Evolutionary conservation across 2,888 invertebrate genomes (phyloP), one percentile per base, ranked within the genome.

Genomic region (Macrophya alboannulata): DNA sequence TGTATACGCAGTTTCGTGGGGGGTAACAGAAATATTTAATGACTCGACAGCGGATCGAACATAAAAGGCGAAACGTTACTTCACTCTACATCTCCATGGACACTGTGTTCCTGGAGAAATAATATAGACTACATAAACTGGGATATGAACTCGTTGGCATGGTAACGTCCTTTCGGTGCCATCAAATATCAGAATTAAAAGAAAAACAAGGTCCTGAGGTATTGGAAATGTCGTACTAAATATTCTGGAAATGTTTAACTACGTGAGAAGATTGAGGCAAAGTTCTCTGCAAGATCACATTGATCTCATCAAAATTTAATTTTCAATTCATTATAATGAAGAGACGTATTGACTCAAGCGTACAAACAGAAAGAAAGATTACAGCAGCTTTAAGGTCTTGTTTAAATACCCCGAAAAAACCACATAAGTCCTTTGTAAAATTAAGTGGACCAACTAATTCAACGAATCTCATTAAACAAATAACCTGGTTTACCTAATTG

Each of bases 61-160:
- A 65, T 65, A 21, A 65, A 65, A 65, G 8, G 31, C 5, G 37
- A 37, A 68, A 1, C 37, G 37, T 62, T 25, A 25, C 25, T 62
- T 3, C 21, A 68, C 37, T 17, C 68, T 37, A 37, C 37, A 6
- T 25, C 68, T 17, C 37, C 12, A 1, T 0, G 31, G 15, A 68
- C 2, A 68, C 25, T 21, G 4, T 12, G 9, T 74, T 45, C n/a
- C 43, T 4, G n/a, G 8, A 10, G 72, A 43, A 31, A 31, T 31
- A 31, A 74, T 72, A 45, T 74, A 45, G 72, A 74, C 72, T 5
- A n/a, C 45, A 10, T 21, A n/a, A 74, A 74, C 45, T 74, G 45
- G 72, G 45, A 74, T 45, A 43, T 74, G 6, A 68, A 68, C 37
- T 68, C 68, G 68, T 68, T 68, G 68, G 15, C 68, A 37, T 68